Evolutionary conservation across 2,888 invertebrate species (phyloP).

Genomic region (Dryobotodes eremita): DNA sequence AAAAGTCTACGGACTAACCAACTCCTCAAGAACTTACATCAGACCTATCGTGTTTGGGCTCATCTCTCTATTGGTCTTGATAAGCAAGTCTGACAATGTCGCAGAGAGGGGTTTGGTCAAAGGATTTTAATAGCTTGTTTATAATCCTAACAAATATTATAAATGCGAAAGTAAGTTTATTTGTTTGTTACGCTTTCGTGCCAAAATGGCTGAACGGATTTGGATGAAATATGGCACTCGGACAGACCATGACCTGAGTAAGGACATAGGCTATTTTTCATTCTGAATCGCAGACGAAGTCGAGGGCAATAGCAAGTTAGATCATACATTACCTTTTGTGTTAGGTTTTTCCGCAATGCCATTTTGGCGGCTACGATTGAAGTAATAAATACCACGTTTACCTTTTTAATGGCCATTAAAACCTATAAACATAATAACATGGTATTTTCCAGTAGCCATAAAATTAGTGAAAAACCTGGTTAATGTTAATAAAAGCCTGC

Average conservation of each 20-base stretch:
- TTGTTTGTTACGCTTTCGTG: too few relatives aligned
- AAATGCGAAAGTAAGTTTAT: too few relatives aligned
- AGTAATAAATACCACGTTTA: neutral
- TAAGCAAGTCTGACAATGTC: neutral
- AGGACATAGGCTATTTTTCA: too few relatives aligned
- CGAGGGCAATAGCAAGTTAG: too few relatives aligned
- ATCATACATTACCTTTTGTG: neutral
- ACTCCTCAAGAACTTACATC: neutral
- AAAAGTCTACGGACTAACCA: neutral
- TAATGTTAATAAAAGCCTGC: neutral
- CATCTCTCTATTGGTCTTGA: neutral
- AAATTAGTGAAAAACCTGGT: neutral
- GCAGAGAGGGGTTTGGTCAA: neutral
- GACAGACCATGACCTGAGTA: too few relatives aligned
- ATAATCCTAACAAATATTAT: neutral
- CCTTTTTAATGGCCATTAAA: neutral
- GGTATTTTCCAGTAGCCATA: neutral
- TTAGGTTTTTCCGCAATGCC: neutral
- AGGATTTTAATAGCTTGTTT: neutral
- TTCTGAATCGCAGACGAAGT: too few relatives aligned
- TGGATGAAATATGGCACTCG: too few relatives aligned
- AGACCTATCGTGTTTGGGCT: neutral
- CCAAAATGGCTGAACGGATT: too few relatives aligned
- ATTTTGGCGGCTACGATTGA: neutral
- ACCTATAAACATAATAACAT: neutral